These are phyloP conservation scores for Netelia inedita DNA, from an alignment of 2,888 invertebrate species.

Conservation along the genomic window DNA sequence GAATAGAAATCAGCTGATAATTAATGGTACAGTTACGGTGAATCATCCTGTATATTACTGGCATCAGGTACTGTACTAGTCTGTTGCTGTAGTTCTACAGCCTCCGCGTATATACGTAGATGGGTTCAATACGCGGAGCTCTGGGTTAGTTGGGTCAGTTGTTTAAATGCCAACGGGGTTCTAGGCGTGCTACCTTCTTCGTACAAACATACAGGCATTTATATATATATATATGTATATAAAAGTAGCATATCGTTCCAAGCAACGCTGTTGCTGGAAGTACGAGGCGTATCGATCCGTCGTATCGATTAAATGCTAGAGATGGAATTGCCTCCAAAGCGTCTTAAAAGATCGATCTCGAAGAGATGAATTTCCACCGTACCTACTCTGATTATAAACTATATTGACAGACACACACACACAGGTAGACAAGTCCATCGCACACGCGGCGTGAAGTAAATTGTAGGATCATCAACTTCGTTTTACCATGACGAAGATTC, in stretches of 20 bases:
- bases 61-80: background rate
- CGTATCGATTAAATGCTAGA: slow-evolving; percentile 47
- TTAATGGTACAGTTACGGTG: background rate
- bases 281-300: slow-evolving; percentile 59
- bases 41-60: slow-evolving; percentile 32
- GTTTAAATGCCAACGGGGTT: slow-evolving; percentile 66
- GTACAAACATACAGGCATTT: background rate
- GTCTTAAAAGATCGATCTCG: slow-evolving; percentile 25
- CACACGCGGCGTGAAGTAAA: slow-evolving; percentile 2
- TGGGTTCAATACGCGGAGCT: slow-evolving; percentile 26
- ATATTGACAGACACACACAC: background rate
- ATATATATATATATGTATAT: slow-evolving; percentile 20
- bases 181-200: slow-evolving; percentile 61
- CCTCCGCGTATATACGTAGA: background rate
- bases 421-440: background rate
- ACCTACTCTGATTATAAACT: background rate
- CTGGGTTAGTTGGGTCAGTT: slow-evolving; percentile 67
- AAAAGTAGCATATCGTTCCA: slow-evolving; percentile 23
- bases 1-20: background rate
- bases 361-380: slow-evolving; percentile 3
- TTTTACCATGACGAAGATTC: background rate
- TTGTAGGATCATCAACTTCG: slow-evolving; percentile 18
- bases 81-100: slow-evolving; percentile 12
- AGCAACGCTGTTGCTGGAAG: slow-evolving; percentile 29
- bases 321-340: slow-evolving; percentile 46